Base-by-base conservation (phyloP, 1,140 invertebrate genomes). In the Saccostrea echinata region DNA sequence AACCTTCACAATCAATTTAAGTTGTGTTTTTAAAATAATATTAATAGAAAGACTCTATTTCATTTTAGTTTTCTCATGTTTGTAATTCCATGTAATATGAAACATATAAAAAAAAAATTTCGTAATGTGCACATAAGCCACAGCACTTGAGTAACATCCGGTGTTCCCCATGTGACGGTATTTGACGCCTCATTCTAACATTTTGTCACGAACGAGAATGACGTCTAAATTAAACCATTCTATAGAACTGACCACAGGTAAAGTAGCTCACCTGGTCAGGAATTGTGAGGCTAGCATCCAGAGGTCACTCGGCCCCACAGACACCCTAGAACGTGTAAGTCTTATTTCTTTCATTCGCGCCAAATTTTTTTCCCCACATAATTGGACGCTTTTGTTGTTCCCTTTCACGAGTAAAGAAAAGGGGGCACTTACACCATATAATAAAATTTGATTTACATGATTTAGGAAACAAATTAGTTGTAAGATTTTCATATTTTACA, bases 151-250 rank as follows among this genome's bases (percentile, higher is more conserved):
- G 68, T 4, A 30, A 76, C 27, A 76, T 76, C 68, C 68, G 68
- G 68, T 30, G 27, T 76, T 16, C 68, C 13, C 8, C 68, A 33
- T 76, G 68, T 76, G 68, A 76, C 55, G 55, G 18, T 18, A 21
- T 76, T 76, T 76, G 27, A 33, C 68, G 68, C 68, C 68, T 76
- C 68, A 76, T 24, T 76, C 11, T 30, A 30, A 33, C 55, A 33
- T 18, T 76, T 33, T 76, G 68, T 76, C 27, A 30, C 68, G 4
- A 16, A 30, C 13, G 13, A 76, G 68, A 12, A 76, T 76, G 68
- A 76, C 68, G 68, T 76, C 68, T 27, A 76, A 76, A 33, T 76
- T 76, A 16, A 76, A 76, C 68, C 68, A 76, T 8, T 76, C 68
- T 11, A 30, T 76, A 76, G 68, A 76, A 76, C 68, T 76, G 68